Conservation (phyloP, 2,888 invertebrate species). For the Hemistola chrysoprasaria region DNA sequence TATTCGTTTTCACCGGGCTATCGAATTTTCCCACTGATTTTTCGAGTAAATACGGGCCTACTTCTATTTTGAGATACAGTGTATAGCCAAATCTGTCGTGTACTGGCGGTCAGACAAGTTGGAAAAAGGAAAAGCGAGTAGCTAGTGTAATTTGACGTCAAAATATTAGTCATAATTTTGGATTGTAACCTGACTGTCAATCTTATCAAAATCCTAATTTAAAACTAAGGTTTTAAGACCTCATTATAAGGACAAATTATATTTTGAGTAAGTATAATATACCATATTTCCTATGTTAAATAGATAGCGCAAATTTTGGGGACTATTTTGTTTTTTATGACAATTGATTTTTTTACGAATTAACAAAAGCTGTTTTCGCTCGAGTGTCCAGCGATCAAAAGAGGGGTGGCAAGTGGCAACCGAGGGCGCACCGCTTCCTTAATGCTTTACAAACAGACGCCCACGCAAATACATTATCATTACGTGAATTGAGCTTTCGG, state of each 20-base stretch:
- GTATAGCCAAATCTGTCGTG: conserved; percentile 19
- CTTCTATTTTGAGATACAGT: conserved; percentile 29
- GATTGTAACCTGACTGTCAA: too few species aligned
- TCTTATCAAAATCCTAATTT: too few species aligned
- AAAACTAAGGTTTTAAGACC: too few species aligned
- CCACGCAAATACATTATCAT: conserved; percentile 19
- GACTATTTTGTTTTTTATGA: too few species aligned
- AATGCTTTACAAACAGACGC: conserved; percentile 21
- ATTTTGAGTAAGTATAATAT: neutral
- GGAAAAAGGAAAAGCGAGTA: neutral
- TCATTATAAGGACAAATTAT: conserved; percentile 1
- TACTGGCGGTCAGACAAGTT: conserved; percentile 17
- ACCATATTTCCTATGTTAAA: too few species aligned
- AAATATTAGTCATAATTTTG: too few species aligned
- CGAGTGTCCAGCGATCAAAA: conserved; percentile 2
- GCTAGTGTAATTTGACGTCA: too few species aligned
- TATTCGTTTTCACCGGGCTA: conserved; percentile 17
- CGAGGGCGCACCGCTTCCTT: conserved; percentile 15
- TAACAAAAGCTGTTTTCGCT: neutral
- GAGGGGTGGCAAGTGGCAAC: conserved; percentile 22
- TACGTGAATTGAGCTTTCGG: conserved; percentile 18
- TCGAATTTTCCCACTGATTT: conserved; percentile 15
- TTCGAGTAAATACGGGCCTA: conserved; percentile 24
- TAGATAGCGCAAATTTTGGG: too few species aligned
- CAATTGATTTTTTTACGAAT: too few species aligned